Base-by-base conservation (phyloP, 2,888 invertebrate species). In the Tortrix viridana region DNA sequence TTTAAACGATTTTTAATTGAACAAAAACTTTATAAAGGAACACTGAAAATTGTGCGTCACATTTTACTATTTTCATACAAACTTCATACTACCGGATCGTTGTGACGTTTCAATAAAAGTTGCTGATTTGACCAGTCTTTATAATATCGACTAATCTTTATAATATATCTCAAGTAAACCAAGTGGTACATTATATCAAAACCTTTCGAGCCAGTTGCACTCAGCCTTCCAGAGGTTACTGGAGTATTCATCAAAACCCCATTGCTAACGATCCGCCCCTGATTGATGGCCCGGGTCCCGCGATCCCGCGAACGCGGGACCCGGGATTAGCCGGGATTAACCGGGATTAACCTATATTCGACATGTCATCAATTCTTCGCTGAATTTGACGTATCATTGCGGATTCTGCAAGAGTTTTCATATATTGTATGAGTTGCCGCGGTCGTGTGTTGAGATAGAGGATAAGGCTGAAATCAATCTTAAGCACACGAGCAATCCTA, bases 291-390 rank as follows among this genome's bases (percentile, higher is more conserved):
- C 37, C 16, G 20, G 22, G n/a, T 4, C 49, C 43, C 18, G 37
- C 37, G 32, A 44, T 32, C 5, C 22, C 37, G 50, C 41, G 32
- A 46, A 61, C 22, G 37, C 23, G 12, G 62, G 38, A 61, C 22
- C 23, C 23, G 12, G 62, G 38, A 52, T 62, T 46, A 57, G 12
- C 32, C 32, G 32, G 12, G 38, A 57, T 62, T 46, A 57, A 20
- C 50, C 38, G 19, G 56, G 62, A 62, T 62, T 62, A 62, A 62
- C 62, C 62, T 57, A 62, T 52, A 62, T 62, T 52, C 46, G 38
- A 52, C 46, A 47, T 62, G 50, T 56, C 55, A 62, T 62, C 56
- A 56, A 62, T 62, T 62, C 56, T 26, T 44, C 56, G 56, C 56
- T 38, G 62, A 49, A 62, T 62, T 52, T 32, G 56, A 50, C 56